phyloP scores from a whole-genome alignment of 2,113 vertebrate species.

The Silurus meridionalis region DNA sequence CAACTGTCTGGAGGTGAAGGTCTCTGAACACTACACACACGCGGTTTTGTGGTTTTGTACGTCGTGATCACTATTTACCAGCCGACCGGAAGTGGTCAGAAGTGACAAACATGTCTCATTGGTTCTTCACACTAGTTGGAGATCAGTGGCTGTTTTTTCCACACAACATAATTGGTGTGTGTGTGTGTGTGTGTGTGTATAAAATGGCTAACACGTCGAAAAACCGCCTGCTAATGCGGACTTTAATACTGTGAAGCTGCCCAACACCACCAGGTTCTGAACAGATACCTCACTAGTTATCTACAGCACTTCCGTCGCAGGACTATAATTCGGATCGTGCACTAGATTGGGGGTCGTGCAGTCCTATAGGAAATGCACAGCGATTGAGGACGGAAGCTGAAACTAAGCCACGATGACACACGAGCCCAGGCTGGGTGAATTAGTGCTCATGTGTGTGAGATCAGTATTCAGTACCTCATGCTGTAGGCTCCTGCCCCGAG shows the following conservation, averaged over 20 bases:
- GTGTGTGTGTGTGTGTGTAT: neutral
- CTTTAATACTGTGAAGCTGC: neutral
- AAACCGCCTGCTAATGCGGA: neutral
- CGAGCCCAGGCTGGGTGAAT: neutral
- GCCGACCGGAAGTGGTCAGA: neutral
- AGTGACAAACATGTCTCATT: neutral
- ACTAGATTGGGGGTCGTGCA: neutral
- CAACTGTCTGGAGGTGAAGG: neutral
- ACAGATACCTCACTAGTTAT: neutral
- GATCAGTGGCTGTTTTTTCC: neutral
- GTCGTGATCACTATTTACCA: neutral
- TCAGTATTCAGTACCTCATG: conserved; percentile 78
- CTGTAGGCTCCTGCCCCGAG: conserved; percentile 96
- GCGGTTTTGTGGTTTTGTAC: no score
- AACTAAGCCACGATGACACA: neutral
- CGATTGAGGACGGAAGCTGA: neutral
- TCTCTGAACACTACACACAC: neutral
- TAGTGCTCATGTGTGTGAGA: neutral
- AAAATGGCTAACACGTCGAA: neutral
- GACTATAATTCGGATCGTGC: neutral
- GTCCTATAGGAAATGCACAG: neutral
- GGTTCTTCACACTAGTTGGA: neutral
- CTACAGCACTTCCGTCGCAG: neutral
- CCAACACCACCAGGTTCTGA: neutral
- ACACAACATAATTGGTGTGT: no score